These are phyloP conservation scores for Glyptemys insculpta DNA, from an alignment of 2,797 vertebrate genomes.

Conservation along the genomic window DNA sequence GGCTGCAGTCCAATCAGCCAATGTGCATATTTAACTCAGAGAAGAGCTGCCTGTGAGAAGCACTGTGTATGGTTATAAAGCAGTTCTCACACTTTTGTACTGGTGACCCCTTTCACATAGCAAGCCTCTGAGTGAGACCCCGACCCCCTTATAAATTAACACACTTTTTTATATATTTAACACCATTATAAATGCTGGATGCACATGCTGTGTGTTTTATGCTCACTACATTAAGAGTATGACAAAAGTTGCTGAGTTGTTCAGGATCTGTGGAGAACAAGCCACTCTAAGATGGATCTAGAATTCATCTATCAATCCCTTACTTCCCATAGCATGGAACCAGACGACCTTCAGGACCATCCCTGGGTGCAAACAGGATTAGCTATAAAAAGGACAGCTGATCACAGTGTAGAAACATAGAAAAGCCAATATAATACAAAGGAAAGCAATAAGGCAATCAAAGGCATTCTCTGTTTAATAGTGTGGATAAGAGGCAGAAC, in stretches of 20 bases:
- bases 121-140: no score
- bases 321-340: background rate
- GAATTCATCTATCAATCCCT: slow-evolving; percentile 9
- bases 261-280: background rate
- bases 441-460: background rate
- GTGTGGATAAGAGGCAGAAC: slow-evolving; percentile 7
- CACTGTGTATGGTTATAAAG: background rate
- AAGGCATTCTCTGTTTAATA: slow-evolving; percentile 31
- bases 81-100: no score
- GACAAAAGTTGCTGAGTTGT: slow-evolving; percentile 29
- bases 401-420: background rate
- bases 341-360: slow-evolving; percentile 18
- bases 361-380: background rate
- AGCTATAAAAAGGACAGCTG: background rate
- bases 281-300: background rate
- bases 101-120: no score
- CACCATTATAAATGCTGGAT: no score
- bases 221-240: background rate
- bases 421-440: background rate
- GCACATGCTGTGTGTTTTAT: background rate
- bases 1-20: slow-evolving; percentile 45
- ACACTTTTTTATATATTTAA: no score
- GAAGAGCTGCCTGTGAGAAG: slow-evolving; percentile 49
- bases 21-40: slow-evolving; percentile 59
- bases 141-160: no score